Conservation (phyloP, 2,888 invertebrate species). For the Acanthosoma haemorrhoidale region DNA sequence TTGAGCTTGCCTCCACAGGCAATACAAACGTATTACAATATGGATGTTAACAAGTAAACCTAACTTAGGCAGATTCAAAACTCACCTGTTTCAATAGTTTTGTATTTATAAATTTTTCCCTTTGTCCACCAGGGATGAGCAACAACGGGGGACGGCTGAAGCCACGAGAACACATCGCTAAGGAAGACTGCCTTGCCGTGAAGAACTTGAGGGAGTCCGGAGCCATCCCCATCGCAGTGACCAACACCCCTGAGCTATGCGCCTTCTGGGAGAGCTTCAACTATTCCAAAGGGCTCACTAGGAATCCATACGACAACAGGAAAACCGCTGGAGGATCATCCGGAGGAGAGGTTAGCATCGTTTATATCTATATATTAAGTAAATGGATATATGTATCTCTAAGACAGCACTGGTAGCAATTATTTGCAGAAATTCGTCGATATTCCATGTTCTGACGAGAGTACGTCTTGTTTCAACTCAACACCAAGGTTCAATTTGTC, state of each 20-base stretch:
- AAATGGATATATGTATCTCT: too few species aligned
- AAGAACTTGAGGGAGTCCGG: conserved; percentile 61
- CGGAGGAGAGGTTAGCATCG: conserved; percentile 63
- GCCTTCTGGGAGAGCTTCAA: conserved; percentile 83
- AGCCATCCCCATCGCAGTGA: conserved; percentile 72
- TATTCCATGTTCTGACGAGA: too few species aligned
- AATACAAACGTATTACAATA: too few species aligned
- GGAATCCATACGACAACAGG: conserved; percentile 73
- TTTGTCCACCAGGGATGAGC: conserved; percentile 41
- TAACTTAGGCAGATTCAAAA: too few species aligned
- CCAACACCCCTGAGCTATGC: conserved; percentile 84
- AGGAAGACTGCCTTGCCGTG: conserved; percentile 64
- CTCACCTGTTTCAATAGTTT: too few species aligned
- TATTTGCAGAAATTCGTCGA: too few species aligned
- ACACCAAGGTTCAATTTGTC: neutral
- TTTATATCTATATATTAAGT: too few species aligned
- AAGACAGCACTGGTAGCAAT: too few species aligned
- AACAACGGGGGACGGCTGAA: conserved; percentile 35
- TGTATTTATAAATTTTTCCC: too few species aligned
- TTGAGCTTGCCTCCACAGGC: too few species aligned
- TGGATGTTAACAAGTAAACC: too few species aligned
- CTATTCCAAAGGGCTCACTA: conserved; percentile 67
- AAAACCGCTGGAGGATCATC: conserved; percentile 81
- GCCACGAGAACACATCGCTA: conserved; percentile 30
- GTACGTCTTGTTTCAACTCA: too few species aligned